phyloP scores from a whole-genome alignment of 2,888 invertebrate species.

The Aspidiotus destructor region DNA sequence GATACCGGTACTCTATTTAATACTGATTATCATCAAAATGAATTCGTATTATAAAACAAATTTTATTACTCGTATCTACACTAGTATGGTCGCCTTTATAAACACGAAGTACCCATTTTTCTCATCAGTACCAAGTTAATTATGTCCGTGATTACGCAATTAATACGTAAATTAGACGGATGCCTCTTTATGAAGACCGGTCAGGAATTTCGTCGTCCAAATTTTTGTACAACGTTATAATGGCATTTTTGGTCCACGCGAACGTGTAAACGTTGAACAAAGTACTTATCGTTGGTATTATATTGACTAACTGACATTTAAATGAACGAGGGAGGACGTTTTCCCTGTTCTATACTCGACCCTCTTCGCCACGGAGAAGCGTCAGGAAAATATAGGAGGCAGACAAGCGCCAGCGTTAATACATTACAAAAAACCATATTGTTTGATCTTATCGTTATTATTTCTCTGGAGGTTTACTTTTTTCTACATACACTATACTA shows the following conservation, averaged over 20 bases:
- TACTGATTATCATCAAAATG: no score
- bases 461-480: conserved; percentile 32
- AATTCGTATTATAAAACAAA: no score
- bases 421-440: conserved; percentile 30
- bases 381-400: conserved; percentile 20
- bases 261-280: conserved; percentile 26
- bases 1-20: no score
- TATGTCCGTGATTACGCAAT: not conserved
- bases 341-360: conserved; percentile 3
- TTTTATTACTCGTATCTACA: no score
- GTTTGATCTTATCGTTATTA: conserved; percentile 31
- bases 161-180: conserved; percentile 5
- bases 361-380: not conserved
- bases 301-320: conserved; percentile 33
- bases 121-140: not conserved
- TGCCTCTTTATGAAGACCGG: no score
- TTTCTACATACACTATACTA: not conserved
- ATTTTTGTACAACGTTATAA: not conserved
- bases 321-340: conserved; percentile 31
- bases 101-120: not conserved
- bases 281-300: conserved; percentile 13
- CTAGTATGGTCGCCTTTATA: no score
- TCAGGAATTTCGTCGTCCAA: no score
- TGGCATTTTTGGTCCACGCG: conserved; percentile 31
- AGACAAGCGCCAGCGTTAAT: conserved; percentile 28